Evolutionary conservation across 2,888 invertebrate species (phyloP).

Genomic region (Ophion ventricosus): DNA sequence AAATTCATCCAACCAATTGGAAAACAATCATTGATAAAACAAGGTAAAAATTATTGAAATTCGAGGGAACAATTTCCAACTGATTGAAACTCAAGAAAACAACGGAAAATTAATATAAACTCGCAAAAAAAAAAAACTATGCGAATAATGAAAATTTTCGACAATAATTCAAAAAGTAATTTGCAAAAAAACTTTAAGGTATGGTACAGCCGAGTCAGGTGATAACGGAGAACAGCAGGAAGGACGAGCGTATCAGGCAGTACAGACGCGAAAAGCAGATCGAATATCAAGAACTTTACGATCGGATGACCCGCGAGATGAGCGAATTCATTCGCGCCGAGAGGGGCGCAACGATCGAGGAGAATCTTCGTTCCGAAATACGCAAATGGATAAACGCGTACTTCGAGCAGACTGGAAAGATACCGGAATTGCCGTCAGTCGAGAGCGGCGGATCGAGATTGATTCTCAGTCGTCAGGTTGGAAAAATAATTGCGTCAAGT

Average conservation of each 20-base stretch:
- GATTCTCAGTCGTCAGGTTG: slow-evolving; percentile 91
- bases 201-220: slow-evolving; percentile 82
- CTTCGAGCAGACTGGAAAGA: slow-evolving; percentile 91
- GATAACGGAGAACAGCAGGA: slow-evolving; percentile 77
- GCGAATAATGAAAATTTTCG: background rate
- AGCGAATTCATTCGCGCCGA: slow-evolving; percentile 88
- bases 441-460: slow-evolving; percentile 95
- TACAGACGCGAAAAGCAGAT: slow-evolving; percentile 84
- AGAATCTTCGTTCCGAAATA: slow-evolving; percentile 94
- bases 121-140: background rate
- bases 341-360: slow-evolving; percentile 91
- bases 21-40: too few species aligned
- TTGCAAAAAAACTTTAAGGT: slow-evolving; percentile 70
- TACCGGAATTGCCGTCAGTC: slow-evolving; percentile 96
- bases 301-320: slow-evolving; percentile 87
- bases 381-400: slow-evolving; percentile 94
- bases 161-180: background rate
- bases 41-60: too few species aligned
- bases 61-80: too few species aligned
- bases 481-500: slow-evolving; percentile 26
- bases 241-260: slow-evolving; percentile 78
- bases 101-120: too few species aligned
- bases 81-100: too few species aligned
- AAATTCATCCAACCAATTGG: too few species aligned
- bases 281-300: slow-evolving; percentile 88